Base-by-base conservation (phyloP, 2,797 vertebrate genomes). In the Adelosebastes latens region DNA sequence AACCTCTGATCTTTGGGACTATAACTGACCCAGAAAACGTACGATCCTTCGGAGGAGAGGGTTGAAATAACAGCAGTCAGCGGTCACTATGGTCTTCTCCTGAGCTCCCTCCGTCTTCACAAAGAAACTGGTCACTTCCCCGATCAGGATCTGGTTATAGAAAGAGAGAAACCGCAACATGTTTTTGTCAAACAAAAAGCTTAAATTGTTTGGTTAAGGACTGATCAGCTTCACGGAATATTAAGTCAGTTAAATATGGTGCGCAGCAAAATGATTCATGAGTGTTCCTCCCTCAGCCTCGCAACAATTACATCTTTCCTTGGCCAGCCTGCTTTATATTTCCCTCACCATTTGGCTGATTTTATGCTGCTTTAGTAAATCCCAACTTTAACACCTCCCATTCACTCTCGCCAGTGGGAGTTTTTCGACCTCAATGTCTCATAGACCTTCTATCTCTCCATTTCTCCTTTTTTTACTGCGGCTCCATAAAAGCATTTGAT, bases 31-130 rank as follows among this genome's bases (percentile, higher is more conserved):
- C 72, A 98, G 93, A 89, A 98, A 98, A 36, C 97, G 96, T 29
- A 98, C 96, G 12, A 97, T 96, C 89, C 97, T 95, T 2, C 97
- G 95, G 58, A 98, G 96, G 11, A 98, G 95, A 5, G 97, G 97
- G 85, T 97, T 98, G 93, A 98, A 97, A 85, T 96, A 97, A 84
- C 97, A 98, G 93, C 97, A 98, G 91, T 97, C 97, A 4, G 96
- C 97, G 0, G 97, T 97, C 79, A 97, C 93, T 1, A 98, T 98
- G 79, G 97, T 97, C 85, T 96, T 97, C 93, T 98, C 97, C 80
- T 96, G 94, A 3, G 85, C 88, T 34, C 93, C 83, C 10, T 96
- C 96, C 0, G 96, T 86, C 72, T 97, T 96, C 81, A 97, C 95
- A 49, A 97, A 96, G 91, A 97, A 97, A 18, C 93, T 94, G 0